These are phyloP conservation scores for Hepsetus odoe DNA, from an alignment of 2,113 vertebrate genomes.

Conservation along the genomic window DNA sequence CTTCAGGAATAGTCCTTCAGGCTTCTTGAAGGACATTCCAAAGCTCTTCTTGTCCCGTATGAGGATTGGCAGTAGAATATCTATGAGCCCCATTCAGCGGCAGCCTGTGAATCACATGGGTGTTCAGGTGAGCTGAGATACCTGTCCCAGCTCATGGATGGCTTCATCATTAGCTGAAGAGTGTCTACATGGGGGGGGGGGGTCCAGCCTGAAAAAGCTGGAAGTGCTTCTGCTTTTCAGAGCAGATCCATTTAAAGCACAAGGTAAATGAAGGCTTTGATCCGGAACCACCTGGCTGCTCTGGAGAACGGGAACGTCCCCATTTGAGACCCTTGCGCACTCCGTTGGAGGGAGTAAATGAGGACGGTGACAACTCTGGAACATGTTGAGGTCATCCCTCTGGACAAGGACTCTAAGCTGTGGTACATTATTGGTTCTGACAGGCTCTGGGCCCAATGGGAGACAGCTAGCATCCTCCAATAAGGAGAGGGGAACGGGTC, in stretches of 20 bases:
- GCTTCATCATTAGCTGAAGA: no score
- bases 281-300: not conserved
- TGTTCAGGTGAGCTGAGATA: not conserved
- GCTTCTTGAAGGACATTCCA: no score
- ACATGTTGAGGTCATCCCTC: not conserved
- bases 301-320: not conserved
- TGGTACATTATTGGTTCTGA: constrained; percentile 22
- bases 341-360: not conserved
- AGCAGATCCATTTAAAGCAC: no score
- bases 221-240: not conserved
- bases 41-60: no score
- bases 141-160: not conserved
- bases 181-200: no score
- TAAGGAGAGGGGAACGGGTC: constrained; percentile 19
- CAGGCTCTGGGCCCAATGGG: constrained; percentile 11
- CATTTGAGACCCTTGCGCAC: constrained; percentile 2
- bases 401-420: constrained; percentile 11
- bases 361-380: constrained; percentile 3
- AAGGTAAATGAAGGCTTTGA: not conserved
- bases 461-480: not conserved
- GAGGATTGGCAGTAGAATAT: no score
- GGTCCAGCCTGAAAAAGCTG: not conserved
- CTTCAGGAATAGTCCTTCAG: no score
- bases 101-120: not conserved
- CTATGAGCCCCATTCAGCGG: no score